A percentile compares a stretch with the other conserved stretches of the same genome.
phyloP scores from a whole-genome alignment of 2,797 vertebrate genomes.

The Sternotherus odoratus region DNA sequence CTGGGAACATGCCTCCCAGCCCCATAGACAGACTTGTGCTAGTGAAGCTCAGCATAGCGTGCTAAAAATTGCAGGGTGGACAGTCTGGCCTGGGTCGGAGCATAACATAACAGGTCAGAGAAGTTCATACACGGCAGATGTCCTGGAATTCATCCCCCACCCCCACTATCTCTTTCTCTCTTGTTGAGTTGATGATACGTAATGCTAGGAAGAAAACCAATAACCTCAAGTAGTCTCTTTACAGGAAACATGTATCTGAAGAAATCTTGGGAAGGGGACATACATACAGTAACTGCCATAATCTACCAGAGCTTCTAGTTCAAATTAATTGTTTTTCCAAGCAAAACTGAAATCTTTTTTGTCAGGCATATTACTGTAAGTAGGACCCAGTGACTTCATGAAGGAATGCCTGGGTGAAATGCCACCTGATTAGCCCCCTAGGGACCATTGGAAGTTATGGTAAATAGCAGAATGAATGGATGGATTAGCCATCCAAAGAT shows the following conservation, averaged over 20 bases:
- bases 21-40: neutral
- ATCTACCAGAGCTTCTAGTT: neutral
- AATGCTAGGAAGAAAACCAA: neutral
- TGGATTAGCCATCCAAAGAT: conserved; percentile 21
- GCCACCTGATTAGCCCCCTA: neutral
- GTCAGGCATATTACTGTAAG: neutral
- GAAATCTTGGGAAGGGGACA: neutral
- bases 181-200: neutral
- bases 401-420: neutral
- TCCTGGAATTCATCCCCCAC: neutral
- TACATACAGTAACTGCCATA: neutral
- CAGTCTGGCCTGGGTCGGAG: neutral
- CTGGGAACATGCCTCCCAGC: no score
- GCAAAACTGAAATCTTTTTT: neutral
- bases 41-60: neutral
- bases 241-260: neutral
- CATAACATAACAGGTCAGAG: neutral
- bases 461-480: conserved; percentile 11
- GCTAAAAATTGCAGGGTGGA: neutral
- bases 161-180: neutral
- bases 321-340: neutral
- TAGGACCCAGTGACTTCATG: neutral
- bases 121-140: neutral
- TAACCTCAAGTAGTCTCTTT: neutral
- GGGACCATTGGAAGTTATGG: neutral